Percentiles rank a stretch among this genome's conserved stretches.
Evolutionary conservation across 2,888 invertebrate species (phyloP).

Genomic region (Papilio protenor): DNA sequence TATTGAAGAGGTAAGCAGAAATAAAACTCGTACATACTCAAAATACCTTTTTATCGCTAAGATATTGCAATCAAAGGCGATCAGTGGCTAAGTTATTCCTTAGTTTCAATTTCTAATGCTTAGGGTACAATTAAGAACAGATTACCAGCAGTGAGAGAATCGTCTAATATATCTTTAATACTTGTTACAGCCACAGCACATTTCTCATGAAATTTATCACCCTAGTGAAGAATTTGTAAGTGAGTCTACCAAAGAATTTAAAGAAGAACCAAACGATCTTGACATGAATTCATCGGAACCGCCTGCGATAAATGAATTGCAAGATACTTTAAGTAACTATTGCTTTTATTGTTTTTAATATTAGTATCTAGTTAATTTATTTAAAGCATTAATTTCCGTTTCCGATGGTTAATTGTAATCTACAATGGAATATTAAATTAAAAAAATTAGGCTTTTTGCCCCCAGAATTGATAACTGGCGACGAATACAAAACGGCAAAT

Average conservation of each 20-base stretch:
- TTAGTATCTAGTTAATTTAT: not conserved
- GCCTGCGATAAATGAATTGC: constrained; percentile 10
- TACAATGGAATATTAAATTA: not conserved
- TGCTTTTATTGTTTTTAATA: not conserved
- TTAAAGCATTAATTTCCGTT: not conserved
- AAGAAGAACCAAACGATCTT: not conserved
- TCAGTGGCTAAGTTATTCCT: too few relatives aligned
- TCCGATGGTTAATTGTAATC: not conserved
- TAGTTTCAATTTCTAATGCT: too few relatives aligned
- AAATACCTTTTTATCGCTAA: too few relatives aligned
- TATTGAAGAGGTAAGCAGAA: constrained; percentile 28
- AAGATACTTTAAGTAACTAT: constrained; percentile 18
- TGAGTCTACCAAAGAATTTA: not conserved
- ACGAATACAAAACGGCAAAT: constrained; percentile 21
- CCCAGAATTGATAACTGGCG: constrained; percentile 25
- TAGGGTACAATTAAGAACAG: too few relatives aligned
- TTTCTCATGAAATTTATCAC: not conserved
- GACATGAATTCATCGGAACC: not conserved
- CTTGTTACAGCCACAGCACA: not conserved
- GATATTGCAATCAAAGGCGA: too few relatives aligned
- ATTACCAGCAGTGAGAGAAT: not conserved
- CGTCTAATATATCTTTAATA: not conserved
- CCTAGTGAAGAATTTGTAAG: constrained; percentile 27
- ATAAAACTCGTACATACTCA: not conserved
- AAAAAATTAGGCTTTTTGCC: not conserved